These are phyloP conservation scores for Drosophila conformis DNA, from an alignment of 2,888 invertebrate genomes.

Conservation along the genomic window DNA sequence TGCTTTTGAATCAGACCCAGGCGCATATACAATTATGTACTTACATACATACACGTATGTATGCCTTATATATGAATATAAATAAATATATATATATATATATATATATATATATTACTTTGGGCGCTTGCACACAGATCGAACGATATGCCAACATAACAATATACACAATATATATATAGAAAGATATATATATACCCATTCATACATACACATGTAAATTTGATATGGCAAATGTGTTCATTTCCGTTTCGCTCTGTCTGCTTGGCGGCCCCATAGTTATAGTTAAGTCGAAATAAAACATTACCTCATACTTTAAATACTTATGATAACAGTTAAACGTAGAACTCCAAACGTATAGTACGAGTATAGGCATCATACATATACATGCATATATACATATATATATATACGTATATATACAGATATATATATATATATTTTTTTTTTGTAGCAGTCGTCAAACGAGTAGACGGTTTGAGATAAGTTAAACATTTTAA, in stretches of 20 bases:
- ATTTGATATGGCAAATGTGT: slow-evolving; percentile 6
- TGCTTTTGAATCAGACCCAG: slow-evolving; percentile 14
- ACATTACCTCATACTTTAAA: slow-evolving; percentile 82
- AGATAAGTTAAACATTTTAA: slow-evolving; percentile 44
- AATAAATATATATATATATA: slow-evolving; percentile 10
- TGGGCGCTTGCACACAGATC: slow-evolving; percentile 15
- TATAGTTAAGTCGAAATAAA: slow-evolving; percentile 74
- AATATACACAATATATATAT: neutral
- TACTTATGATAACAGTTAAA: slow-evolving; percentile 74
- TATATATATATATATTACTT: slow-evolving; percentile 10
- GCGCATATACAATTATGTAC: slow-evolving; percentile 15
- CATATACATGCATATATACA: slow-evolving; percentile 22
- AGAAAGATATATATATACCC: neutral
- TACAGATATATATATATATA: slow-evolving; percentile 14
- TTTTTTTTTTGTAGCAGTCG: slow-evolving; percentile 48
- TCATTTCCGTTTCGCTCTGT: slow-evolving; percentile 19
- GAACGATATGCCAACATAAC: slow-evolving; percentile 1
- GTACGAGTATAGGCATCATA: slow-evolving; percentile 39
- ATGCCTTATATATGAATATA: slow-evolving; percentile 5
- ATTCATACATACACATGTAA: neutral
- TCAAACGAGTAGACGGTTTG: slow-evolving; percentile 45
- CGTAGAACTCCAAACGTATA: slow-evolving; percentile 57
- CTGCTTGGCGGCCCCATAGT: slow-evolving; percentile 13
- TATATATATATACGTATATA: slow-evolving; percentile 23
- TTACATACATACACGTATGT: slow-evolving; percentile 12